These are phyloP conservation scores for Leucoma salicis DNA, from an alignment of 2,888 invertebrate genomes.

Conservation along the genomic window DNA sequence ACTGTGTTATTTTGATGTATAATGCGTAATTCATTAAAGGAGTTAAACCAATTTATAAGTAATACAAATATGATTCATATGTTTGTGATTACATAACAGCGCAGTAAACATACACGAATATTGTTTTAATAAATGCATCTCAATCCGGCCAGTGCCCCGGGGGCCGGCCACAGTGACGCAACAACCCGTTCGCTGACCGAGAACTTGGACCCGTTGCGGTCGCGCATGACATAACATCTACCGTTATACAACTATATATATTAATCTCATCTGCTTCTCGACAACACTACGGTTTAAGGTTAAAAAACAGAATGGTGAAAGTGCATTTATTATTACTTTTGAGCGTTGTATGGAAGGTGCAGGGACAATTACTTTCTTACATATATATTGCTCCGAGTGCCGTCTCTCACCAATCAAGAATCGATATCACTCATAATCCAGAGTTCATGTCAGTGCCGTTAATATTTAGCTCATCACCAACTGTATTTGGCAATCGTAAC, in stretches of 20 bases:
- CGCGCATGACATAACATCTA: constrained; percentile 50
- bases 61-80: constrained; percentile 8
- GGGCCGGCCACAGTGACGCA: constrained; percentile 55
- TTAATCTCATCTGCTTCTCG: constrained; percentile 45
- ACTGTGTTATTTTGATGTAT: constrained; percentile 11
- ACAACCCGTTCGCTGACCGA: constrained; percentile 56
- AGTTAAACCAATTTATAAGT: constrained; percentile 6
- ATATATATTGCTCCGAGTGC: constrained; percentile 76
- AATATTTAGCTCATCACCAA: constrained; percentile 51
- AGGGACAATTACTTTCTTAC: constrained; percentile 52
- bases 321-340: constrained; percentile 38
- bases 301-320: constrained; percentile 54
- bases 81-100: constrained; percentile 13
- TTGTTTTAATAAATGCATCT: constrained; percentile 47
- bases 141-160: constrained; percentile 63
- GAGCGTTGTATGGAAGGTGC: constrained; percentile 40
- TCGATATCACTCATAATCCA: constrained; percentile 68
- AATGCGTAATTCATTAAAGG: background rate
- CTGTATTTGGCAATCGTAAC: constrained; percentile 38
- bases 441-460: constrained; percentile 48
- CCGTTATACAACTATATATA: constrained; percentile 73
- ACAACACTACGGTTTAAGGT: constrained; percentile 36
- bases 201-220: constrained; percentile 67
- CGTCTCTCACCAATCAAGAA: constrained; percentile 80
- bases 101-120: constrained; percentile 34